Percentiles rank a stretch among this genome's conserved stretches.
phyloP scores from a whole-genome alignment of 2,888 invertebrate genomes.

The Dendrolimus pini region DNA sequence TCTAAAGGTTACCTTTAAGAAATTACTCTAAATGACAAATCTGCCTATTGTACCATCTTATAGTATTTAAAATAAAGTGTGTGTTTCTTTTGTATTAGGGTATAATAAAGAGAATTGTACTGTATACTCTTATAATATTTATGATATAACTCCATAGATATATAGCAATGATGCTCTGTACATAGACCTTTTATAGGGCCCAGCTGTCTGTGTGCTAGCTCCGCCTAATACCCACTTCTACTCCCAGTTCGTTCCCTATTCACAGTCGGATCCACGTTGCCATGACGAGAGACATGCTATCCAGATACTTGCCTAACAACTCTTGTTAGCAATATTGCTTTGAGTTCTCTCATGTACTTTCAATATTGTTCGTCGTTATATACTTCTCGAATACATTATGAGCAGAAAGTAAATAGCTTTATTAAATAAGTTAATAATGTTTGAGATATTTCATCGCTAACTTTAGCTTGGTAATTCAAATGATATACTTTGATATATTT shows the following conservation, averaged over 20 bases:
- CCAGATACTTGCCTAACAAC: slow-evolving; percentile 8
- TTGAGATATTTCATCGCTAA: too few relatives aligned
- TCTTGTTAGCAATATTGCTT: background rate
- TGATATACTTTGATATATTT: too few relatives aligned
- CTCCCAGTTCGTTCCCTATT: slow-evolving; percentile 17
- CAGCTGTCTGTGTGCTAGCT: background rate
- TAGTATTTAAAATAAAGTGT: background rate
- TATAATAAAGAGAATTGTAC: too few relatives aligned
- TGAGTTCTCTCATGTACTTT: background rate
- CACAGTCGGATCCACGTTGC: slow-evolving; percentile 41
- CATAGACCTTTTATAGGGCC: too few relatives aligned
- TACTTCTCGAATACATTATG: background rate
- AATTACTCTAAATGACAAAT: too few relatives aligned
- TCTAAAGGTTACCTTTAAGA: too few relatives aligned
- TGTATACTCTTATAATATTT: too few relatives aligned
- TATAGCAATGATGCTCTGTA: too few relatives aligned
- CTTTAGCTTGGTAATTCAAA: too few relatives aligned
- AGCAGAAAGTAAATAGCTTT: background rate
- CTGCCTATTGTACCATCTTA: background rate
- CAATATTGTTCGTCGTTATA: too few relatives aligned
- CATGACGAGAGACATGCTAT: slow-evolving; percentile 40
- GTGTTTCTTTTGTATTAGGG: background rate
- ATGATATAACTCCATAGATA: too few relatives aligned
- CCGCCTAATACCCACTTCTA: background rate
- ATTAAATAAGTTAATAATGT: background rate